A percentile compares a stretch with the other conserved stretches of the same genome.
These are phyloP conservation scores for Zapus hudsonius DNA, from an alignment of 2,113 vertebrate genomes.

Conservation along the genomic window DNA sequence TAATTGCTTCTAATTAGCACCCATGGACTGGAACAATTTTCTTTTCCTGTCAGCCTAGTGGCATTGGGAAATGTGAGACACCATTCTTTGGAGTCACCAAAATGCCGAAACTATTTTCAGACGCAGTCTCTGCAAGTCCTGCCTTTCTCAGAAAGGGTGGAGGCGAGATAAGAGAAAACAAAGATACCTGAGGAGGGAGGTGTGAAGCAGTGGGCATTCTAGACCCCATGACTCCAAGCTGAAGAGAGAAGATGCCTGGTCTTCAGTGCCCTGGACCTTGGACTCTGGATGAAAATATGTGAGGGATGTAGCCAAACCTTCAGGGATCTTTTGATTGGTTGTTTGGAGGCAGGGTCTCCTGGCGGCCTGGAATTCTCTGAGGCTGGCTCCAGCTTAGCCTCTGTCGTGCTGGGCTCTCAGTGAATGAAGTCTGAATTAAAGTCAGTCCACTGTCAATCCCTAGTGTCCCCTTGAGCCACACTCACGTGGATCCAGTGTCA, in stretches of 20 bases:
- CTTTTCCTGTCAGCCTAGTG: constrained; percentile 59
- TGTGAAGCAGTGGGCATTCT: background rate
- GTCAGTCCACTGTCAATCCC: background rate
- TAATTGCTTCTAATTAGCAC: constrained; percentile 81
- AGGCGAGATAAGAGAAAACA: constrained; percentile 10
- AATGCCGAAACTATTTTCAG: constrained; percentile 82
- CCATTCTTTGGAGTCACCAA: constrained; percentile 84
- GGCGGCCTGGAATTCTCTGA: constrained; percentile 46
- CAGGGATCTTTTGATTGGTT: background rate
- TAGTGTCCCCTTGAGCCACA: background rate
- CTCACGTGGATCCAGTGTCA: background rate
- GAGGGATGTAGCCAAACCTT: background rate
- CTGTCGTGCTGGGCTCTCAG: too few species aligned
- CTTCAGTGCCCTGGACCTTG: constrained; percentile 11
- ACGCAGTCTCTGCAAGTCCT: constrained; percentile 66
- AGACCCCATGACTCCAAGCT: background rate
- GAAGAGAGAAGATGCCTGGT: background rate
- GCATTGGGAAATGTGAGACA: constrained; percentile 80
- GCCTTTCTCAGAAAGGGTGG: constrained; percentile 75
- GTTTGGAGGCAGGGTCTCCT: background rate
- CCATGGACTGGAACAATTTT: constrained; percentile 64
- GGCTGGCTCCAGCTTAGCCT: background rate
- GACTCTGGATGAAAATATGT: background rate
- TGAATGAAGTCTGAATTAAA: background rate
- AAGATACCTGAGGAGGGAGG: background rate